Evolutionary conservation across 2,113 vertebrate genomes (phyloP).

Genomic region (Notechis scutatus): DNA sequence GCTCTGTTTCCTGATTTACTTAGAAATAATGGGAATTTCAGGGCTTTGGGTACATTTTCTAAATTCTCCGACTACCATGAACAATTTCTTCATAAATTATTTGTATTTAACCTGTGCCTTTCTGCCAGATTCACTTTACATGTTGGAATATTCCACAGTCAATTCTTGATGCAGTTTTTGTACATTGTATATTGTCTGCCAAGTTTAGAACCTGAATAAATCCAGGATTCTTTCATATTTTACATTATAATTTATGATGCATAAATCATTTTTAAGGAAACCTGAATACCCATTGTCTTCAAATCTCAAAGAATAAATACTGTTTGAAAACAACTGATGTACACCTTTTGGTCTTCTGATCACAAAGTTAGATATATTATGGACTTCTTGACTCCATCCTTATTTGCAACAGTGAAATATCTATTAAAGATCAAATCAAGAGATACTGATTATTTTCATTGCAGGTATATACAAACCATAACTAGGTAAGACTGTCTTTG

Average conservation of each 20-base stretch:
- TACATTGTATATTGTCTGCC: neutral
- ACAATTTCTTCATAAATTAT: neutral
- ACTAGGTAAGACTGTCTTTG: neutral
- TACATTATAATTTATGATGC: neutral
- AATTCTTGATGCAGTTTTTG: neutral
- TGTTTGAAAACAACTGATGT: constrained; percentile 1
- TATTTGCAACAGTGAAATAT: neutral
- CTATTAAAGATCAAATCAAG: neutral
- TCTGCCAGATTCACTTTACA: neutral
- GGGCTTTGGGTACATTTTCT: constrained; percentile 12
- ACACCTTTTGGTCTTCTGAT: constrained; percentile 21
- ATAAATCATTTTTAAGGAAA: neutral
- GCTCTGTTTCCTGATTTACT: constrained; percentile 26
- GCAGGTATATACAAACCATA: neutral
- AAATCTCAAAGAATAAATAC: neutral
- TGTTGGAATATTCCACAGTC: neutral
- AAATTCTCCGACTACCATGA: neutral
- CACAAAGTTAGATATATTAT: constrained; percentile 29
- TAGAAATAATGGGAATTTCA: constrained; percentile 32
- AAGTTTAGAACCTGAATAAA: neutral
- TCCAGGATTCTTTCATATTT: neutral
- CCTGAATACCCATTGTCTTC: neutral
- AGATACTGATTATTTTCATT: neutral
- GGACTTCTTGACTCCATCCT: constrained; percentile 19
- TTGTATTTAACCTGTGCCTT: neutral